Conservation (phyloP, 2,797 vertebrate genomes). For the Rousettus madagascariensis region DNA sequence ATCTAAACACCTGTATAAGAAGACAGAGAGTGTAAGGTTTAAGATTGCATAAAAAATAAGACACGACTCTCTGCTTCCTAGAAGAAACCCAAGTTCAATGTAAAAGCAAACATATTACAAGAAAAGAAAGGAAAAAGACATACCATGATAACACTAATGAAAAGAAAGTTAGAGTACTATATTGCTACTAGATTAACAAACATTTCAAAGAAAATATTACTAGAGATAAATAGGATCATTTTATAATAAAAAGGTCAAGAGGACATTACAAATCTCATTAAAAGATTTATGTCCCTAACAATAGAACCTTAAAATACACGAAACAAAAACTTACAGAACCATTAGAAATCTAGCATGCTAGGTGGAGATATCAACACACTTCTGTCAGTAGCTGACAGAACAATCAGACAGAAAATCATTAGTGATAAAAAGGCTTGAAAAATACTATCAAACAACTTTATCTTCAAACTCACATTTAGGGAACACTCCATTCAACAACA, state of each 20-base stretch:
- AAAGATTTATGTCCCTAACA: background rate
- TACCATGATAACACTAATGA: background rate
- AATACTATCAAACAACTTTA: no score
- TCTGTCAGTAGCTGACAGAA: background rate
- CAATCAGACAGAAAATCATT: background rate
- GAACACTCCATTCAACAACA: no score
- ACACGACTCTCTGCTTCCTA: background rate
- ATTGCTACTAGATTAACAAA: background rate
- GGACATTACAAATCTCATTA: background rate
- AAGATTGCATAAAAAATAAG: background rate
- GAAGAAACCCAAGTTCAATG: background rate
- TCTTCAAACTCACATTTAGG: no score
- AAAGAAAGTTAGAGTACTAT: background rate
- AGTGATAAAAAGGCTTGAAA: background rate
- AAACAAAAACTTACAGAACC: background rate
- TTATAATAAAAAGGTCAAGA: background rate
- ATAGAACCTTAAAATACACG: background rate
- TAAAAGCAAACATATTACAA: background rate
- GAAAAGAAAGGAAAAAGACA: background rate
- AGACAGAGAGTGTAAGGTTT: background rate
- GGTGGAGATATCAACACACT: background rate
- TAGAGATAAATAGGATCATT: background rate
- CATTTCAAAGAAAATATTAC: background rate
- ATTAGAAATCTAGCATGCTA: background rate
- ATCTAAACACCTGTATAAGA: background rate